Percentiles rank a stretch among this genome's conserved stretches.
phyloP scores from a whole-genome alignment of 92 coral and sea anemone species.

The Umimayanthus chanpuru region DNA sequence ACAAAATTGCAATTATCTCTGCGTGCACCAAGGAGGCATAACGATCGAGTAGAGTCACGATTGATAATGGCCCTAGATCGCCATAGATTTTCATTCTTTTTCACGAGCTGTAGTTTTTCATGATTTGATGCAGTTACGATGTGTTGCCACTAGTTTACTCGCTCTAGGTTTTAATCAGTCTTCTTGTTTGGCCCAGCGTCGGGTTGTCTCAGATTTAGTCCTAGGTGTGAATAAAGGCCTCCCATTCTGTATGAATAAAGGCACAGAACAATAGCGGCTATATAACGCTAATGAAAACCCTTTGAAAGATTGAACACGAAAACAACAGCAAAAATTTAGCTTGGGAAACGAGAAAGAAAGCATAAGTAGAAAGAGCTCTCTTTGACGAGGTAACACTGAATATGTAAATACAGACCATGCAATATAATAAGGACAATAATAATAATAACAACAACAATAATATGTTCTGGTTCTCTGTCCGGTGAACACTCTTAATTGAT shows the following conservation, averaged over 20 bases:
- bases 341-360: conserved; percentile 43
- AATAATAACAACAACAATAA: background rate
- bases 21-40: conserved; percentile 43
- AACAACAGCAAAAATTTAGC: conserved; percentile 71
- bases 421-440: conserved; percentile 1
- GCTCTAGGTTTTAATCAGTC: conserved; percentile 62
- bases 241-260: conserved; percentile 74
- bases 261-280: conserved; percentile 77
- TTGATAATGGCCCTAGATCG: conserved; percentile 2
- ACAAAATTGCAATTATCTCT: conserved; percentile 34
- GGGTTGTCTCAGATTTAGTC: conserved; percentile 62
- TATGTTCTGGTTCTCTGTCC: conserved; percentile 6
- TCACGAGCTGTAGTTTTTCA: conserved; percentile 6
- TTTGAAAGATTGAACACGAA: conserved; percentile 65
- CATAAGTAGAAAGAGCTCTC: conserved; percentile 35
- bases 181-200: conserved; percentile 65
- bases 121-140: conserved; percentile 5
- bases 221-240: conserved; percentile 84
- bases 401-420: conserved; percentile 39
- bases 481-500: conserved; percentile 57
- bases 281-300: conserved; percentile 90
- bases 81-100: background rate
- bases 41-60: conserved; percentile 30
- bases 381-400: conserved; percentile 46
- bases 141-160: conserved; percentile 40